Evolutionary conservation across 2,113 vertebrate species (phyloP).

Genomic region (Stercorarius parasiticus): DNA sequence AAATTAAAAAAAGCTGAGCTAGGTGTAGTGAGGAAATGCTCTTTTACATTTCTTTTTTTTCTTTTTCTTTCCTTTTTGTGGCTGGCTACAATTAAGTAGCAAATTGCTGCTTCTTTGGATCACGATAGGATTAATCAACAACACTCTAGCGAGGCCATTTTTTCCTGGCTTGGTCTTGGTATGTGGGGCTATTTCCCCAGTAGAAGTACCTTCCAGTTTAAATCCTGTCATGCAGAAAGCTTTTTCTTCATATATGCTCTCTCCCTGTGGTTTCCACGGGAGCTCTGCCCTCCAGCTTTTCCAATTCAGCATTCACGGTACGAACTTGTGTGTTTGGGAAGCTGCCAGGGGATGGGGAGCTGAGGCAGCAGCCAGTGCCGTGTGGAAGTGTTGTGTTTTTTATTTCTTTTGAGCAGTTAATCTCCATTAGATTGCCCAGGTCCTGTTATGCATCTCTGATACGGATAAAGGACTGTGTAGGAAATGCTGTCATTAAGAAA

Average conservation of each 20-base stretch:
- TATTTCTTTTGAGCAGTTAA: conserved; percentile 52
- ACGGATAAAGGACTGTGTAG: not conserved
- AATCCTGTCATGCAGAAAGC: conserved; percentile 47
- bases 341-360: conserved; percentile 36
- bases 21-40: not conserved
- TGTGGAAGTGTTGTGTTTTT: conserved; percentile 14
- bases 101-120: conserved; percentile 12
- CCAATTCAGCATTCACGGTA: conserved; percentile 56
- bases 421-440: conserved; percentile 61
- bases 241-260: conserved; percentile 38
- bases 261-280: conserved; percentile 23
- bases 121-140: conserved; percentile 24
- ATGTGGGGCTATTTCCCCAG: conserved; percentile 40
- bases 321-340: conserved; percentile 43
- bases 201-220: conserved; percentile 49
- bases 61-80: not conserved
- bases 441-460: conserved; percentile 46
- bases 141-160: not conserved
- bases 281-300: conserved; percentile 57
- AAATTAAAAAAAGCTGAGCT: not conserved
- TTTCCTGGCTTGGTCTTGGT: not conserved
- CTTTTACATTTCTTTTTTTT: not conserved
- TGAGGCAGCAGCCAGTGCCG: not conserved
- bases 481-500: conserved; percentile 53
- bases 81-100: conserved; percentile 7